These are phyloP conservation scores for Platerodrilus igneus DNA, from an alignment of 2,888 invertebrate species.

Conservation along the genomic window DNA sequence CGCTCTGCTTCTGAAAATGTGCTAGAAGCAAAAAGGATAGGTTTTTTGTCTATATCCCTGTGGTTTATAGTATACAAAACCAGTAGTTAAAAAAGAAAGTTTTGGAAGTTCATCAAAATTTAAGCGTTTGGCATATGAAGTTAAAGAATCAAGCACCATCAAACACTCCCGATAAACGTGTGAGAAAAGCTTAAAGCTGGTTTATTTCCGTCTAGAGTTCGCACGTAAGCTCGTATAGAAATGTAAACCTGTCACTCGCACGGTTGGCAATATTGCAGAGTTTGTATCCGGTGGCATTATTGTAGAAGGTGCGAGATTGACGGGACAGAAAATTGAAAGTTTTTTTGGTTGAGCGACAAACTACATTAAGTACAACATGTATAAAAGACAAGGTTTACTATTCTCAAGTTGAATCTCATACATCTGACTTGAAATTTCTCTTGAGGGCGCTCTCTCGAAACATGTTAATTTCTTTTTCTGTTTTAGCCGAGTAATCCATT, in stretches of 20 bases:
- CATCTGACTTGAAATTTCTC: no score
- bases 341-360: no score
- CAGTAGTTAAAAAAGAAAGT: no score
- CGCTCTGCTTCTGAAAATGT: no score
- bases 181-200: constrained; percentile 31
- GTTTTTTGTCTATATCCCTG: no score
- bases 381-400: no score
- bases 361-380: no score
- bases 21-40: no score
- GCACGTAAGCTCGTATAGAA: constrained; percentile 35
- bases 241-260: constrained; percentile 39
- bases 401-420: no score
- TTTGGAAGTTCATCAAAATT: no score
- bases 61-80: no score
- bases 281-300: constrained; percentile 36
- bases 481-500: constrained; percentile 30
- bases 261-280: constrained; percentile 33
- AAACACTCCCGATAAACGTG: constrained; percentile 30
- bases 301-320: constrained; percentile 33
- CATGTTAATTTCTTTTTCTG: constrained; percentile 33
- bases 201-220: constrained; percentile 33
- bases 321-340: constrained; percentile 37
- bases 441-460: constrained; percentile 12
- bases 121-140: no score
- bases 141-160: constrained; percentile 31